Conservation (phyloP, 2,888 invertebrate species). For the Spisula subtruncata region DNA sequence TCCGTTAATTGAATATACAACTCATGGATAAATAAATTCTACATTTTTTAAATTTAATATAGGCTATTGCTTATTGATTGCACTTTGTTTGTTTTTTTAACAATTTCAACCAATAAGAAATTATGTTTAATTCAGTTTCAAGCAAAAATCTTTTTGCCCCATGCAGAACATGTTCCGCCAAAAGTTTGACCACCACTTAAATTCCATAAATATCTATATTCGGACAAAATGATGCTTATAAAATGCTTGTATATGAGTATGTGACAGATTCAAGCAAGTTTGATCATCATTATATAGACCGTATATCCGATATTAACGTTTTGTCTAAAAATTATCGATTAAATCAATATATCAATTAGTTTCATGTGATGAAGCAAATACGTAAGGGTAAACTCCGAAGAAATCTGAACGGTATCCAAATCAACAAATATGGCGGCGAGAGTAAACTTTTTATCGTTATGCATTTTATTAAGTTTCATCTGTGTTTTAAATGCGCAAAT, state of each 20-base stretch:
- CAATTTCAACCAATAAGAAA: background rate
- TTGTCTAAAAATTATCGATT: background rate
- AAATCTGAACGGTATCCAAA: slow-evolving; percentile 53
- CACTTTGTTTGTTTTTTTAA: too few species aligned
- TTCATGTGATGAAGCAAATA: background rate
- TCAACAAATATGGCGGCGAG: slow-evolving; percentile 68
- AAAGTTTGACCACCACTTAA: background rate
- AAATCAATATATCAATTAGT: background rate
- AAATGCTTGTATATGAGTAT: too few species aligned
- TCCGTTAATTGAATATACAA: too few species aligned
- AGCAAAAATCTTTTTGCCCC: background rate
- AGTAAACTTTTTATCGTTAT: background rate
- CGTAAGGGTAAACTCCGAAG: background rate
- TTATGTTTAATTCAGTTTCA: background rate
- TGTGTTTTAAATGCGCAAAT: slow-evolving; percentile 19
- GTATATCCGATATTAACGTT: too few species aligned
- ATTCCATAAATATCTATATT: too few species aligned
- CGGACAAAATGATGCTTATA: too few species aligned
- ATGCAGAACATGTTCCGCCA: background rate
- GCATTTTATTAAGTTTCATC: background rate
- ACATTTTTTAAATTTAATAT: too few species aligned
- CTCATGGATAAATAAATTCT: too few species aligned
- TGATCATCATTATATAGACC: too few species aligned
- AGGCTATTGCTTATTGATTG: too few species aligned
- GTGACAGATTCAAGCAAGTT: too few species aligned